phyloP scores from a whole-genome alignment of 2,113 vertebrate species.

The Diphyllodes magnificus region DNA sequence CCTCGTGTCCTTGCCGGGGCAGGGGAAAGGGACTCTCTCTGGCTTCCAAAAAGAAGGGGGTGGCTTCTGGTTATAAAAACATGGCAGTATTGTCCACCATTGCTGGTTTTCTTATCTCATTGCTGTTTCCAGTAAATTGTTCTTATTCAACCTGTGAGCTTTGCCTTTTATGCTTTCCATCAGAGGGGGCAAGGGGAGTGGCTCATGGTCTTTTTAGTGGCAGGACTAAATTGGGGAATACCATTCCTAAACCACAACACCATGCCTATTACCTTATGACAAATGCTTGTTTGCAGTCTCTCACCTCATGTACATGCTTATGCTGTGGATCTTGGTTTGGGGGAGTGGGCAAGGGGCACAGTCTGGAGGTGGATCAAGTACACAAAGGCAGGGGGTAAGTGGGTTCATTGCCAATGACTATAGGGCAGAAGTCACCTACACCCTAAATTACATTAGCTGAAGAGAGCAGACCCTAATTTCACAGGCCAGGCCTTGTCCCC shows the following conservation, averaged over 20 bases:
- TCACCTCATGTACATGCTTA: accelerated
- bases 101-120: background rate
- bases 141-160: background rate
- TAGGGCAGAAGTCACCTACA: background rate
- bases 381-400: background rate
- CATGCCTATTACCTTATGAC: background rate
- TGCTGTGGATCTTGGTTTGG: background rate
- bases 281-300: background rate
- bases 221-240: background rate
- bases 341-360: accelerated
- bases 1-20: background rate
- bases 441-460: background rate
- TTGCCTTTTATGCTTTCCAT: background rate
- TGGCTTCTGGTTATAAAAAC: background rate
- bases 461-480: background rate
- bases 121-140: background rate
- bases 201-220: background rate
- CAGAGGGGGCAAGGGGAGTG: accelerated
- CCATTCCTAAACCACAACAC: background rate
- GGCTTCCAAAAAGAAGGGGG: background rate
- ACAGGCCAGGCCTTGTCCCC: background rate
- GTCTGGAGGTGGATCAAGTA: background rate
- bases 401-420: background rate
- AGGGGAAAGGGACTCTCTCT: background rate
- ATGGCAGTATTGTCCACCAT: background rate